phyloP scores from a whole-genome alignment of 2,888 invertebrate species.

The Plebejus anna region DNA sequence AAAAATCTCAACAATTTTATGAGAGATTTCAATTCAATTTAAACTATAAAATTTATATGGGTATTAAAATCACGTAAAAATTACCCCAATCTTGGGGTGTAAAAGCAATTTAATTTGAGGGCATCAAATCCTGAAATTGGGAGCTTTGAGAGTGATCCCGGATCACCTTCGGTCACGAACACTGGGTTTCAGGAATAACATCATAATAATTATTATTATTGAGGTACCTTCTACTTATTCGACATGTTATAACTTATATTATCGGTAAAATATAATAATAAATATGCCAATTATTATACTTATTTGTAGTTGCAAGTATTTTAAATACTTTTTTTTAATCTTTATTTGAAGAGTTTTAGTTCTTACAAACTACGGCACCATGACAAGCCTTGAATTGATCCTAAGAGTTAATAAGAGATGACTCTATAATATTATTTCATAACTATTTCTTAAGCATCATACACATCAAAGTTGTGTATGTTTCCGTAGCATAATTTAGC shows the following conservation, averaged over 20 bases:
- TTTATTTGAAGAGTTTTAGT: too few relatives aligned
- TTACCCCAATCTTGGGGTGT: not conserved
- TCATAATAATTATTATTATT: not conserved
- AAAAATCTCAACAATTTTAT: not conserved
- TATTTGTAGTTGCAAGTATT: too few relatives aligned
- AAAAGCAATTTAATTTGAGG: slow-evolving; percentile 5
- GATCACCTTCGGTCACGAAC: not conserved
- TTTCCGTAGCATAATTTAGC: not conserved
- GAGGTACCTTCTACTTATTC: not conserved
- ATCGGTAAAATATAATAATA: too few relatives aligned
- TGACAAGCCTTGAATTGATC: too few relatives aligned
- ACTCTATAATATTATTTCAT: too few relatives aligned
- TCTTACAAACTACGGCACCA: too few relatives aligned
- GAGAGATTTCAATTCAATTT: not conserved
- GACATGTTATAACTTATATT: not conserved
- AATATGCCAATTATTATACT: too few relatives aligned
- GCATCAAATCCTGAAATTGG: slow-evolving; percentile 18
- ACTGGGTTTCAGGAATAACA: not conserved
- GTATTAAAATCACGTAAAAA: not conserved
- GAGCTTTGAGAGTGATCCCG: not conserved
- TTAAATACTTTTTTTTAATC: too few relatives aligned
- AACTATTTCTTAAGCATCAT: too few relatives aligned
- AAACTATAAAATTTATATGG: not conserved
- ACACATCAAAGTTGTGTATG: not conserved
- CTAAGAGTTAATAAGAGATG: too few relatives aligned